phyloP scores from a whole-genome alignment of 2,888 invertebrate species.

The Selenia dentaria region DNA sequence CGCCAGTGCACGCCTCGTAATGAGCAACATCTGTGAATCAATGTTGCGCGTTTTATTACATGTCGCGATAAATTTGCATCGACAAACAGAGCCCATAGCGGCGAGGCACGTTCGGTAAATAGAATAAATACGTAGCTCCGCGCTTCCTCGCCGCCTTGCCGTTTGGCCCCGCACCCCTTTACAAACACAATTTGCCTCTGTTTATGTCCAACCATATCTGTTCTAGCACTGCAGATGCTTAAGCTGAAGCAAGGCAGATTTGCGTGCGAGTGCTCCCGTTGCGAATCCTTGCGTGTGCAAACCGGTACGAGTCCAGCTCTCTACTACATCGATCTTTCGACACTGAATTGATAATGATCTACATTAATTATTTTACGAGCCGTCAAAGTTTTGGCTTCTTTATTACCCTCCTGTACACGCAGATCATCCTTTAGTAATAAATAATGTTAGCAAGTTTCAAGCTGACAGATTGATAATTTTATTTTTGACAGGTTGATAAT shows the following conservation, averaged over 20 bases:
- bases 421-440: slow-evolving; percentile 22
- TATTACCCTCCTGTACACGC: slow-evolving; percentile 32
- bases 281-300: slow-evolving; percentile 47
- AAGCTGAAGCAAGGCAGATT: slow-evolving; percentile 43
- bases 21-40: slow-evolving; percentile 75
- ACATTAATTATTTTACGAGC: slow-evolving; percentile 51
- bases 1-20: slow-evolving; percentile 49
- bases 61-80: slow-evolving; percentile 81
- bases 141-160: slow-evolving; percentile 50
- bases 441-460: slow-evolving; percentile 32
- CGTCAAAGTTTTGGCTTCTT: slow-evolving; percentile 43
- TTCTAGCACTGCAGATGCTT: slow-evolving; percentile 42
- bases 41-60: slow-evolving; percentile 76
- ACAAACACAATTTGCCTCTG: slow-evolving; percentile 76
- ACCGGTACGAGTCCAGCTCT: slow-evolving; percentile 47
- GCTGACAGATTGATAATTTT: not conserved
- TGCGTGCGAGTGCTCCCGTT: slow-evolving; percentile 39
- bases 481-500: not conserved
- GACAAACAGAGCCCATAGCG: slow-evolving; percentile 73
- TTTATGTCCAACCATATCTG: slow-evolving; percentile 56
- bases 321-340: slow-evolving; percentile 51
- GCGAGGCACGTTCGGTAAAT: slow-evolving; percentile 80
- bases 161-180: slow-evolving; percentile 52
- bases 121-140: slow-evolving; percentile 76
- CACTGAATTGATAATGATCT: slow-evolving; percentile 52